These are phyloP conservation scores for Ambastaia sidthimunki DNA, from an alignment of 2,797 vertebrate genomes.

Conservation along the genomic window DNA sequence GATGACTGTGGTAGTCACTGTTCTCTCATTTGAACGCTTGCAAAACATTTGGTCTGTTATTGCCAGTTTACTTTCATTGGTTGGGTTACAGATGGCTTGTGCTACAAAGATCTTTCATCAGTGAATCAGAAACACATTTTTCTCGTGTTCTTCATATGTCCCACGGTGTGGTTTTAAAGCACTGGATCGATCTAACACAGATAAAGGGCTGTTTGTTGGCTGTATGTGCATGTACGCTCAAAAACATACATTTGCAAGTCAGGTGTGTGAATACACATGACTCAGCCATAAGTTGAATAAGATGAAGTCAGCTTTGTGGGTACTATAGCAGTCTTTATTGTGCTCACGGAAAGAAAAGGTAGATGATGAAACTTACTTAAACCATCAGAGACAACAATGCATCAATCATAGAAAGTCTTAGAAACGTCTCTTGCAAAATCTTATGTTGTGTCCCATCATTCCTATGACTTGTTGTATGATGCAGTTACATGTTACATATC, in stretches of 20 bases:
- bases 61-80: neutral
- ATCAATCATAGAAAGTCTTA: neutral
- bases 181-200: neutral
- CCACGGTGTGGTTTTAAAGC: neutral
- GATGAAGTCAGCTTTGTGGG: conserved; percentile 6
- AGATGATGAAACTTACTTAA: neutral
- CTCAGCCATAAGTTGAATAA: conserved; percentile 51
- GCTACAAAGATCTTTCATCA: neutral
- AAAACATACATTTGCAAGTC: neutral
- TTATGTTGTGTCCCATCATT: too few relatives aligned
- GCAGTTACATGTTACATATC: too few relatives aligned
- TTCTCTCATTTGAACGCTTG: neutral
- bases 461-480: too few relatives aligned
- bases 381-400: neutral
- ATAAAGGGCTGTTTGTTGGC: neutral
- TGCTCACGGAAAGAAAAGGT: neutral
- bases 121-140: neutral
- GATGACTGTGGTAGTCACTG: neutral
- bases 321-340: neutral
- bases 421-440: too few relatives aligned
- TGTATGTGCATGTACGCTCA: neutral
- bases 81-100: neutral
- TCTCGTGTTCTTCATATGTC: neutral
- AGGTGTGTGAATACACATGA: too few relatives aligned
- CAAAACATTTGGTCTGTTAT: neutral